A percentile compares a stretch with the other conserved stretches of the same genome.
Evolutionary conservation across 2,797 vertebrate genomes (phyloP).

Genomic region (Linurgus olivaceus): DNA sequence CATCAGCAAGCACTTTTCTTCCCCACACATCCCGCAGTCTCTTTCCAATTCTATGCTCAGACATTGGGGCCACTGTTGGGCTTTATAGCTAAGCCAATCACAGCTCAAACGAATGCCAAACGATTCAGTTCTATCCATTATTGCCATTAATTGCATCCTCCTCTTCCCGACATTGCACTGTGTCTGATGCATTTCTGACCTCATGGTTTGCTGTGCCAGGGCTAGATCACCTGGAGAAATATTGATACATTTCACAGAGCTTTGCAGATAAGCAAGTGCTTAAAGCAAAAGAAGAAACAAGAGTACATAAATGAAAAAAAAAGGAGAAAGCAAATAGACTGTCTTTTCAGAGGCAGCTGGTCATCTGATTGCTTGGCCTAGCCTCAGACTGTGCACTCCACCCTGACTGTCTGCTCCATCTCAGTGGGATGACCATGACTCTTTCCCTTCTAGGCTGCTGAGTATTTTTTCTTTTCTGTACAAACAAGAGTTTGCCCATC

Average conservation of each 20-base stretch:
- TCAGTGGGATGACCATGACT: not conserved
- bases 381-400: not conserved
- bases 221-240: not conserved
- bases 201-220: not conserved
- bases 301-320: not conserved
- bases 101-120: not conserved
- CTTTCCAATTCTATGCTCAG: not conserved
- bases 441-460: not conserved
- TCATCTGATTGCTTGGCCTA: not conserved
- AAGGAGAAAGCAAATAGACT: not conserved
- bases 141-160: not conserved
- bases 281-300: not conserved
- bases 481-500: not conserved
- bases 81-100: not conserved
- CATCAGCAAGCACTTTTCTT: not conserved
- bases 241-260: not conserved
- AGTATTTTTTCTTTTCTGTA: not conserved
- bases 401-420: not conserved
- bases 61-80: not conserved
- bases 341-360: not conserved
- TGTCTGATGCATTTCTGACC: not conserved
- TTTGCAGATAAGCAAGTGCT: not conserved
- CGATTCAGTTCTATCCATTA: not conserved
- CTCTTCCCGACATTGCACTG: fast-evolving
- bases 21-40: not conserved